Conservation (phyloP, 2,888 invertebrate species). For the Palloptera scutellata region DNA sequence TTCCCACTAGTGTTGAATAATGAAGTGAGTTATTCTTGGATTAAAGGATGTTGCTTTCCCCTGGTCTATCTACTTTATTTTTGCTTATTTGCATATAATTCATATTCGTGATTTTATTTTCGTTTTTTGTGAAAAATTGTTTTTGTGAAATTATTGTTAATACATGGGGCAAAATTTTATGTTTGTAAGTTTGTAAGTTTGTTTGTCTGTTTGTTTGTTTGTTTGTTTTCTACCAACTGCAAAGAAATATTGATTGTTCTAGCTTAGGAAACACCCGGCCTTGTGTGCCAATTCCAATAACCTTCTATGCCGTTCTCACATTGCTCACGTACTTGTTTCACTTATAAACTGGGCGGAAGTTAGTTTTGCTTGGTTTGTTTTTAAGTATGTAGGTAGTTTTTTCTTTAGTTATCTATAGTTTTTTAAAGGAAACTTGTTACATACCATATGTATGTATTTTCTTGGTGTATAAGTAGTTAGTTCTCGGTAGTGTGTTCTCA, state of each 20-base stretch:
- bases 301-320: neutral
- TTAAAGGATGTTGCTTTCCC: constrained; percentile 22
- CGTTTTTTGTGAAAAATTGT: constrained; percentile 13
- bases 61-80: neutral
- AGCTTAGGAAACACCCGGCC: constrained; percentile 29
- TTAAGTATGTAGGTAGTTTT: too few relatives aligned
- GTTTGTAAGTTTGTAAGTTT: neutral
- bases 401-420: too few relatives aligned
- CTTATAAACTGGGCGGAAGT: constrained; percentile 27
- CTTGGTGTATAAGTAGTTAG: too few relatives aligned
- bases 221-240: neutral
- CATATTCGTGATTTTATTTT: neutral
- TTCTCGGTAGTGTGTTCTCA: neutral
- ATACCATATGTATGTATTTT: too few relatives aligned
- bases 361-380: constrained; percentile 10
- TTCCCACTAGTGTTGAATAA: constrained; percentile 25
- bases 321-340: neutral
- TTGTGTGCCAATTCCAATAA: too few relatives aligned
- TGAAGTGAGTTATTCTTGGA: constrained; percentile 35
- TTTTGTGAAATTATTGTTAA: constrained; percentile 10
- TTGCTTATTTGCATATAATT: constrained; percentile 14
- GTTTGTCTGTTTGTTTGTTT: neutral
- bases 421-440: too few relatives aligned
- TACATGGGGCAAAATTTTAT: neutral
- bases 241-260: constrained; percentile 37